Percentiles rank a stretch among this genome's conserved stretches.
These are phyloP conservation scores for Drosophila varians DNA, from an alignment of 1,140 invertebrate genomes.

Conservation along the genomic window DNA sequence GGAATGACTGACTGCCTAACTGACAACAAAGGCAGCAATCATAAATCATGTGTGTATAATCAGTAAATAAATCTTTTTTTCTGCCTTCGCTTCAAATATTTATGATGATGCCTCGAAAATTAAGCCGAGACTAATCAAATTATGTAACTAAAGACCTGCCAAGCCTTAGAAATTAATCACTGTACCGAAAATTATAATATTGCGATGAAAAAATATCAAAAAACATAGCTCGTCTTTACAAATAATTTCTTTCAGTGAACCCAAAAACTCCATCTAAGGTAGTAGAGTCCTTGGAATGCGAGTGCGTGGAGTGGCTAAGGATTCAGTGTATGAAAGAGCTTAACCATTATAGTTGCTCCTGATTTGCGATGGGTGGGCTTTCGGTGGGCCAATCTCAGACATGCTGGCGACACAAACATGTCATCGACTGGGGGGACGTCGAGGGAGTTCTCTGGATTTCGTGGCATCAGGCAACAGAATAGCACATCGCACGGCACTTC, in stretches of 20 bases:
- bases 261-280: background rate
- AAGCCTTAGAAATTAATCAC: background rate
- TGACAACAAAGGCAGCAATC: conserved; percentile 42
- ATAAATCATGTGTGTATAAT: conserved; percentile 67
- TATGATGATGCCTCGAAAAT: conserved; percentile 57
- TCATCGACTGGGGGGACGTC: conserved; percentile 56
- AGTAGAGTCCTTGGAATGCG: background rate
- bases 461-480: conserved; percentile 41
- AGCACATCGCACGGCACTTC: conserved; percentile 47
- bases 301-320: conserved; percentile 5
- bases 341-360: conserved; percentile 47
- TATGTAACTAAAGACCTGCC: conserved; percentile 61
- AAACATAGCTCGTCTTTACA: conserved; percentile 37
- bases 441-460: conserved; percentile 12
- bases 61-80: conserved; percentile 75
- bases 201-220: background rate
- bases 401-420: conserved; percentile 80
- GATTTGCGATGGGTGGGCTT: conserved; percentile 22
- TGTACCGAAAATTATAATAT: background rate
- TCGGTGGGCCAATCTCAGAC: conserved; percentile 54
- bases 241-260: background rate
- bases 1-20: conserved; percentile 22
- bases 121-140: conserved; percentile 67
- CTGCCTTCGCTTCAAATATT: conserved; percentile 64
- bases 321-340: conserved; percentile 12